Base-by-base conservation (phyloP, 2,888 invertebrate species). In the Andricus curvator region DNA sequence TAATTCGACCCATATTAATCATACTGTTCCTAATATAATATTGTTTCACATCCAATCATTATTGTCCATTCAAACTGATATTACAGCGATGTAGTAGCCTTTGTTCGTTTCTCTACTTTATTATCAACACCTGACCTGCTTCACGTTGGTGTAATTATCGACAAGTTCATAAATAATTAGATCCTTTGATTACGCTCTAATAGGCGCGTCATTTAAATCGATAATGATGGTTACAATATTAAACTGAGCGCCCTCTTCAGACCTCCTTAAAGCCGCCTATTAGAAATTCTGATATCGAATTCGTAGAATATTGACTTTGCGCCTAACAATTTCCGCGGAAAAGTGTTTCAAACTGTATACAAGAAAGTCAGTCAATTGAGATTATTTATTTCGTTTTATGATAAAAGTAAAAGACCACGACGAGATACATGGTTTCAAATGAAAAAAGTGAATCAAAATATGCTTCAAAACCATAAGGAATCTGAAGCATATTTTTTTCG, bases 111-210 rank as follows among this genome's bases (percentile, higher is more conserved):
- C 62, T 25, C 44, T 68, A n/a, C 29, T 70, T 70, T 17, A 25
- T 48, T 22, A 11, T 11, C n/a, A 56, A 56, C 33, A 74, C 33
- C 74, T 56, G 74, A 74, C 33, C 74, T 56, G 20, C n/a, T 74
- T 74, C n/a, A 3, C 20, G 70, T 74, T 56, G 5, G 15, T 62
- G 33, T 74, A 74, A 74, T 70, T 48, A 56, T 56, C 33, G 33
- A 56, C 74, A 74, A 74, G 37, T 74, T 74, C 74, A 74, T 74
- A 74, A 74, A 74, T 74, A 68, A 48, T 68, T 68, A 56, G 56
- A 74, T 74, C 33, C 33, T 51, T 74, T 56, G 74, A 74, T 74
- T 56, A 74, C 74, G 29, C 56, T 74, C 56, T 74, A 74, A 56
- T 74, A 74, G 56, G 56, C 74, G n/a, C 29, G 74, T 5, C 33